Base-by-base conservation (phyloP, 2,113 vertebrate genomes). In the Silurus asotus region DNA sequence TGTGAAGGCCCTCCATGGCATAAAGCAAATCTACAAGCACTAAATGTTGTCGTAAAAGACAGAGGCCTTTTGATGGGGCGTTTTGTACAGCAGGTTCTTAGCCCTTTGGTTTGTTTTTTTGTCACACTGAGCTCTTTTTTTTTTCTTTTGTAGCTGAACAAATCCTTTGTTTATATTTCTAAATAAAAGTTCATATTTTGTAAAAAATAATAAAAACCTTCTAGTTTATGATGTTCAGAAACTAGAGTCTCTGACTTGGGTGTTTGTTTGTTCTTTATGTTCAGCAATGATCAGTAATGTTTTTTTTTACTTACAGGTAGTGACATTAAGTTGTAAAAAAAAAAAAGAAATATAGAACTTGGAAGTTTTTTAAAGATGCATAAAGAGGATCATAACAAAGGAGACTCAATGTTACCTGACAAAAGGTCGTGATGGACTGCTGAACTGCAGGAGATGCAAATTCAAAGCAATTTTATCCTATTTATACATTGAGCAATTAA, bases 161-260 rank as follows among this genome's bases (percentile, higher is more conserved):
- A 83, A 65, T 90, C 75, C 67, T 93, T 93, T 95, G 94, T 96
- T 95, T 94, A 95, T 96, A 94, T 95, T 95, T 98, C 96, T 96
- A 94, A 96, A 76, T 95, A 78, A 87, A 93, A 94, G 89, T 88
- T 93, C 91, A 91, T 93, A 96, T 97, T 97, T 97, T 97, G 97
- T 97, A 96, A 94, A 86, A 95, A 95, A 96, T 94, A 95, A 97
- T 97, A 96, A 97, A 96, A 96, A 96, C 91, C 91, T 93, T 95
- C 93, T 96, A 96, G 96, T 96, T 97, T 96, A 95, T 92, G 93
- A 93, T 87, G 87, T 88, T 88, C 81, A 75, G 72, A 65, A 87
- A 90, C 37, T 56, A 61, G 64, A 79, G 55, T 85, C 81, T 51
- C 92, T 69, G 87, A 55, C 74, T 72, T 49, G 4, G 15, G 59